Base-by-base conservation (phyloP, 2,797 vertebrate genomes). In the Xiphophorus birchmanni region DNA sequence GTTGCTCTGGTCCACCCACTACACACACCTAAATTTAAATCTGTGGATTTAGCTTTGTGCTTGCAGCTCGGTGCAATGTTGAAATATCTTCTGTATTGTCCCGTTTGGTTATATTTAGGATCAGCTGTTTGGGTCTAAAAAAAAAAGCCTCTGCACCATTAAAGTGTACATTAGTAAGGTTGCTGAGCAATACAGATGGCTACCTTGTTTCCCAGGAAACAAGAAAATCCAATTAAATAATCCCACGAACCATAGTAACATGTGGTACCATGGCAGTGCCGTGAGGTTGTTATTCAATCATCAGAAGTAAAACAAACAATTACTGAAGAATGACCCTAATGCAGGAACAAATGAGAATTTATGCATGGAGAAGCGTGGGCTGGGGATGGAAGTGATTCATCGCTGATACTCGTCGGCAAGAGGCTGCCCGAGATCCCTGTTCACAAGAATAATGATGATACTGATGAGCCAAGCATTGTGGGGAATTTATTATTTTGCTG, bases 271-370 rank as follows among this genome's bases (percentile, higher is more conserved):
- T 87, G 90, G 92, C 90, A 84, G 73, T 13, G 85, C 91, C 79
- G 77, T 76, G 4, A 91, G 91, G 85, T 84, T 93, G 87, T 92
- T 92, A 91, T 93, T 94, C 93, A 91, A 90, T 94, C 92, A 93
- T 84, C 84, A 90, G 80, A 93, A 91, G 88, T 92, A 91, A 92
- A 93, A 93, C 91, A 94, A 94, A 95, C 92, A 94, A 93, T 94
- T 93, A 93, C 90, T 85, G 91, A 82, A 89, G 86, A 88, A 87
- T 93, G 91, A 95, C 92, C 93, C 88, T 93, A 91, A 93, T 91
- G 91, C 91, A 87, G 85, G 76, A 94, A 90, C 88, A 94, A 92
- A 93, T 91, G 88, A 88, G 90, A 89, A 91, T 91, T 89, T 90
- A 92, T 94, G 92, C 90, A 91, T 84, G 84, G 90, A 89, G 88